These are phyloP conservation scores for Serilophus lunatus DNA, from an alignment of 2,113 vertebrate genomes.

Conservation along the genomic window DNA sequence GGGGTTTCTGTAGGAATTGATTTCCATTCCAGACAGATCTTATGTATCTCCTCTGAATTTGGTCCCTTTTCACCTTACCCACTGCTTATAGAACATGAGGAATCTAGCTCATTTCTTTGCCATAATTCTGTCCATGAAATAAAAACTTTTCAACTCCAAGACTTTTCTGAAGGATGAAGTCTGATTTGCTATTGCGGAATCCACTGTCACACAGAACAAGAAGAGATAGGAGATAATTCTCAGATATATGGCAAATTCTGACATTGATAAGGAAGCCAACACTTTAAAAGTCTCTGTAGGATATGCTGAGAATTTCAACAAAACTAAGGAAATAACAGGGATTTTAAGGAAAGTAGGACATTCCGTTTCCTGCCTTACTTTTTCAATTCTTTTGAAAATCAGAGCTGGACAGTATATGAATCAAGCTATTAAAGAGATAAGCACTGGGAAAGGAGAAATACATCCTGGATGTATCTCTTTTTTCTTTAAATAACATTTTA, in stretches of 20 bases:
- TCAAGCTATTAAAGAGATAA: background rate
- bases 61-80: background rate
- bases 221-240: background rate
- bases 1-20: background rate
- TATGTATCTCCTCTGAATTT: background rate
- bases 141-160: background rate
- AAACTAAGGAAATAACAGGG: background rate
- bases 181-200: background rate
- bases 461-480: background rate
- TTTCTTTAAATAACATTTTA: background rate
- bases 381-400: background rate
- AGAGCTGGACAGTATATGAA: background rate
- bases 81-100: rapidly evolving
- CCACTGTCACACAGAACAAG: rapidly evolving
- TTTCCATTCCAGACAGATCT: background rate
- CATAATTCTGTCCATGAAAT: background rate
- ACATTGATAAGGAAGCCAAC: background rate
- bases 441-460: background rate
- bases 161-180: background rate
- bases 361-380: background rate
- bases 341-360: background rate
- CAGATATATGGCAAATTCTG: background rate
- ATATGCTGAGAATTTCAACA: background rate
- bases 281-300: background rate
- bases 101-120: background rate